Base-by-base conservation (phyloP, 1,140 invertebrate species). In the Meteorus sp. region DNA sequence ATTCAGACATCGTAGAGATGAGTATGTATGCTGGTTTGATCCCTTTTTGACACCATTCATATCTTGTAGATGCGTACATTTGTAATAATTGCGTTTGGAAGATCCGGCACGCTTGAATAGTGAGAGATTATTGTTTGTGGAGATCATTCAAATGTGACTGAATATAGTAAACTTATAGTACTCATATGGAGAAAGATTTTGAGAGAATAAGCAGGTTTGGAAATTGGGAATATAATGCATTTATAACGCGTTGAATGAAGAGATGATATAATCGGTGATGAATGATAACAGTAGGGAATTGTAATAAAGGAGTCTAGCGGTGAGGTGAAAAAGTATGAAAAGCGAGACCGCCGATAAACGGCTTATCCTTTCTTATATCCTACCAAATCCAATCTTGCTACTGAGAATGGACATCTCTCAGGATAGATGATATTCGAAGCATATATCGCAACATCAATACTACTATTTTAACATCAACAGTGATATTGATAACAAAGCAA, bases 301-400 rank as follows among this genome's bases (percentile, higher is more conserved):
- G n/a, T n/a, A 44, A 37, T 43, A 41, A 39, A 35, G 56, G 47
- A 29, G 33, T 48, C 19, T 45, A 35, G 58, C n/a, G 17, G 48
- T 57, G 61, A 43, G 62, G 63, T 60, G 64, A 71, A 76, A 75
- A 75, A 75, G 72, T n/a, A n/a, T 75, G 75, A 76, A 77, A 79
- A 76, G 75, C 74, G 76, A 78, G 71, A 72, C 75, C 71, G 61
- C 69, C 76, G 75, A 77, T 78, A 79, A 79, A 79, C 76, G 75
- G 75, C 77, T 79, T 74, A 79, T 77, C 74, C 71, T 67, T 56
- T 68, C 56, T 59, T 68, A 68, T 68, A 70, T 65, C 58, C 66
- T 56, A 51, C 58, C 61, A 60, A 60, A 63, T 63, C 52, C 60
- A 56, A 58, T 60, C 59, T 56, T 63, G 59, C 59, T 56, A 61